phyloP scores from a whole-genome alignment of 2,797 vertebrate species.

The Coilia nasus region DNA sequence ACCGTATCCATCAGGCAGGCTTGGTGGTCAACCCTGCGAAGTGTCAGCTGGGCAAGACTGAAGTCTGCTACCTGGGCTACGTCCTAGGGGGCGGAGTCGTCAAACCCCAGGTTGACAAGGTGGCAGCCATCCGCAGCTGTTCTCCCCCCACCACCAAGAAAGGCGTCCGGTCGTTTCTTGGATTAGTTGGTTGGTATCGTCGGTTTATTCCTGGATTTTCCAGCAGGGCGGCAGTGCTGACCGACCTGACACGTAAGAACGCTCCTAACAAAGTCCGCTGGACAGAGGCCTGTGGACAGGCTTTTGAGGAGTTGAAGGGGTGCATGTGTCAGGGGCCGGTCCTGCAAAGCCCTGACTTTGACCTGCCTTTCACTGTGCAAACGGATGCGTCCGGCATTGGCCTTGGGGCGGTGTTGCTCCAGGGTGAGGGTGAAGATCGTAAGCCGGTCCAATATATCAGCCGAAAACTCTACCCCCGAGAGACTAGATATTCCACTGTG shows the following conservation, averaged over 20 bases:
- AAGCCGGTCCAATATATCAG: not conserved
- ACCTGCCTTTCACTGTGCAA: conserved; percentile 17
- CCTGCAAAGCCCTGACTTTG: too few relatives aligned
- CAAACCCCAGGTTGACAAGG: not conserved
- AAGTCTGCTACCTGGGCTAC: not conserved
- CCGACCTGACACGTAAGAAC: not conserved
- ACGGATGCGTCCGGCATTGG: conserved; percentile 19
- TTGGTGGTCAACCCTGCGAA: not conserved
- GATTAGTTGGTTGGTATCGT: not conserved
- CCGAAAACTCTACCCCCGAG: not conserved
- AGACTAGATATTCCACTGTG: too few relatives aligned
- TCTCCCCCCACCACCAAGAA: not conserved
- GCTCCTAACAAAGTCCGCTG: not conserved
- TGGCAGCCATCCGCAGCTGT: not conserved
- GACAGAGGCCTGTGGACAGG: not conserved
- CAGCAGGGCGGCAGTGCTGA: not conserved
- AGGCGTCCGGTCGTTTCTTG: not conserved
- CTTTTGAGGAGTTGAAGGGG: not conserved
- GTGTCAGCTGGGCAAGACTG: not conserved
- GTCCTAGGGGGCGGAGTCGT: not conserved
- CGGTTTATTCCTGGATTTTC: too few relatives aligned
- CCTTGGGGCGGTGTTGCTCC: not conserved
- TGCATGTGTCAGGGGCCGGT: too few relatives aligned
- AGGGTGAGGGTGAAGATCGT: not conserved
- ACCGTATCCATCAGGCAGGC: not conserved